phyloP scores from a whole-genome alignment of 2,797 vertebrate species.

The Gallinago nigripennis region DNA sequence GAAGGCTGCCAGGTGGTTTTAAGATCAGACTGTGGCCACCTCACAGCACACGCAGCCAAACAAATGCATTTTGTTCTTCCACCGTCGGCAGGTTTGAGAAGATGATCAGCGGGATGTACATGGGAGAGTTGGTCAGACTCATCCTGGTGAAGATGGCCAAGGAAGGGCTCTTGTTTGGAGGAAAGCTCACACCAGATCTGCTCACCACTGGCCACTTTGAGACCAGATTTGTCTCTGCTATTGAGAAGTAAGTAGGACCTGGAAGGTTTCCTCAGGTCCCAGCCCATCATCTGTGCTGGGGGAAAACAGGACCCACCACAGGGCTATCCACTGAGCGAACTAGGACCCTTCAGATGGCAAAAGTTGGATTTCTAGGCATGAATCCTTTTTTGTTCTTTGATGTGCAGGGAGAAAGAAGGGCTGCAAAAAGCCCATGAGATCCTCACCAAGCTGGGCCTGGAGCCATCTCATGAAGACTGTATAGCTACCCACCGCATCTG shows the following conservation, averaged over 20 bases:
- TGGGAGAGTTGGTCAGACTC: slow-evolving; percentile 94
- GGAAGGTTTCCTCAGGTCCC: background rate
- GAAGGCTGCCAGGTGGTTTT: background rate
- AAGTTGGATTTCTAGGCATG: fast-evolving
- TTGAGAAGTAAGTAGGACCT: slow-evolving; percentile 82
- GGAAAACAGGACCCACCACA: background rate
- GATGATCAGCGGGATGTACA: slow-evolving; percentile 98
- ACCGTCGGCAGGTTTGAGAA: slow-evolving; percentile 88
- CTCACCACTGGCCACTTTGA: slow-evolving; percentile 86
- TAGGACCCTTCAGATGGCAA: fast-evolving
- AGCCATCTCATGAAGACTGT: slow-evolving; percentile 87
- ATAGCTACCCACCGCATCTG: slow-evolving; percentile 87
- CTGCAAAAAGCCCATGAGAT: slow-evolving; percentile 82
- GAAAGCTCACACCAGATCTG: slow-evolving; percentile 83
- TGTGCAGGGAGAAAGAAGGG: slow-evolving; percentile 86
- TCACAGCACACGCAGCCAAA: fast-evolving
- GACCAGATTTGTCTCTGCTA: slow-evolving; percentile 86
- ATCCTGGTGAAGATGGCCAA: slow-evolving; percentile 95
- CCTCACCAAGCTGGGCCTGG: slow-evolving; percentile 83
- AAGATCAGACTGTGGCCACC: background rate
- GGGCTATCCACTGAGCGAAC: background rate
- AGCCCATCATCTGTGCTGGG: background rate
- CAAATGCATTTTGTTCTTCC: background rate
- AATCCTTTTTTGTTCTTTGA: background rate
- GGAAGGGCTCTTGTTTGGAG: slow-evolving; percentile 87